phyloP scores from a whole-genome alignment of 2,113 vertebrate species.

The Excalfactoria chinensis region DNA sequence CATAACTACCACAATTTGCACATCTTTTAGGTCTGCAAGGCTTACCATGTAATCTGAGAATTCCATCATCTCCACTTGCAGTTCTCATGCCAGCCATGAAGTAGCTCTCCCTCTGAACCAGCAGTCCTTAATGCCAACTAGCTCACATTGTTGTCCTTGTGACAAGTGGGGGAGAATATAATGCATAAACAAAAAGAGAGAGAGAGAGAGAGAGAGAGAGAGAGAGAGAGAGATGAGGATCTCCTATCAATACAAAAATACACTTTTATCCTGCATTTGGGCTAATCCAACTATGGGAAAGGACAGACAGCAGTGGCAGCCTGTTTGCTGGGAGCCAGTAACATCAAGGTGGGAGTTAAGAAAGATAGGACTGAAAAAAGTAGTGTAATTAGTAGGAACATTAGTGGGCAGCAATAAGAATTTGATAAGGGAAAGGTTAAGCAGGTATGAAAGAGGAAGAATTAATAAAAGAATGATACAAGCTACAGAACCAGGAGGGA shows the following conservation, averaged over 20 bases:
- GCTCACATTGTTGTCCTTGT: background rate
- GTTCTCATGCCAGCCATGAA: background rate
- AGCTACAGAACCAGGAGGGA: background rate
- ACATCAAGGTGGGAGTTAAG: background rate
- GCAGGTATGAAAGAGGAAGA: background rate
- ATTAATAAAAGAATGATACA: background rate
- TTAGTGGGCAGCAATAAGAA: background rate
- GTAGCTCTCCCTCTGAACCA: background rate
- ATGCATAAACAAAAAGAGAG: background rate
- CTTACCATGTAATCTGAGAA: background rate
- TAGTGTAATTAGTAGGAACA: background rate
- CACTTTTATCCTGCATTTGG: background rate
- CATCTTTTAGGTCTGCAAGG: background rate
- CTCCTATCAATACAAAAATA: background rate
- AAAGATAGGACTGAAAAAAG: background rate
- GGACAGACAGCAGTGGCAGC: background rate
- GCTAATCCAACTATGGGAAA: background rate
- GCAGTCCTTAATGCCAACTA: background rate
- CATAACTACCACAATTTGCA: background rate
- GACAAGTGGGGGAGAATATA: background rate
- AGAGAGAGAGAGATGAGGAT: background rate
- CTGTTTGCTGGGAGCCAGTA: background rate
- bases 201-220: background rate
- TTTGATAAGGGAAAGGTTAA: background rate
- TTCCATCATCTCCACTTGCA: background rate